phyloP scores from a whole-genome alignment of 2,797 vertebrate species.

The Perodicticus potto region DNA sequence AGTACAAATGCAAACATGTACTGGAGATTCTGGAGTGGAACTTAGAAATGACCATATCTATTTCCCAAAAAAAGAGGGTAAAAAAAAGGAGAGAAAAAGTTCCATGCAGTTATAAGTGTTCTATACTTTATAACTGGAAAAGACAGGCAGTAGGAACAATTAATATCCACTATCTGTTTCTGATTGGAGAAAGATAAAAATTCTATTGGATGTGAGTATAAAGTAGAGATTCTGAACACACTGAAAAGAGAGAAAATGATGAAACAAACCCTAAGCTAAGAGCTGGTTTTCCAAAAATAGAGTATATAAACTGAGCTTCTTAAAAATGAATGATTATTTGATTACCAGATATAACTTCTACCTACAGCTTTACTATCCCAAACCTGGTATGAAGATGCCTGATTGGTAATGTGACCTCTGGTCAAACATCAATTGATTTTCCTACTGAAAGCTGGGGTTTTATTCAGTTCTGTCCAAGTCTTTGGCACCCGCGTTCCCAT shows the following conservation, averaged over 20 bases:
- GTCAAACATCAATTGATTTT: constrained; percentile 29
- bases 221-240: neutral
- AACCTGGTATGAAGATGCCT: neutral
- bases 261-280: neutral
- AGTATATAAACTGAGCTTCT: constrained; percentile 30
- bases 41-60: neutral
- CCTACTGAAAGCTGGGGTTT: constrained; percentile 49
- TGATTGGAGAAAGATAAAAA: constrained; percentile 46
- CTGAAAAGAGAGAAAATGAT: constrained; percentile 7
- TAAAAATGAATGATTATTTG: constrained; percentile 49
- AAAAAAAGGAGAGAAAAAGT: neutral
- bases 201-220: neutral
- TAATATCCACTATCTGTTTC: constrained; percentile 1
- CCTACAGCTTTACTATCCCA: neutral
- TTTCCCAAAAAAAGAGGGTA: no score
- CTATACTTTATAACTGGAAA: constrained; percentile 20
- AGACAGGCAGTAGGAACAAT: neutral
- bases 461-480: constrained; percentile 14
- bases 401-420: neutral
- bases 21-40: constrained; percentile 44
- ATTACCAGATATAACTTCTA: constrained; percentile 3
- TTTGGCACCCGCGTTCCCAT: constrained; percentile 48
- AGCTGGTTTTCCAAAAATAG: constrained; percentile 5
- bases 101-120: neutral
- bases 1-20: constrained; percentile 1